Evolutionary conservation across 2,113 vertebrate genomes (phyloP), one percentile per base, ranked within the genome.

Genomic region (Plotosus lineatus): DNA sequence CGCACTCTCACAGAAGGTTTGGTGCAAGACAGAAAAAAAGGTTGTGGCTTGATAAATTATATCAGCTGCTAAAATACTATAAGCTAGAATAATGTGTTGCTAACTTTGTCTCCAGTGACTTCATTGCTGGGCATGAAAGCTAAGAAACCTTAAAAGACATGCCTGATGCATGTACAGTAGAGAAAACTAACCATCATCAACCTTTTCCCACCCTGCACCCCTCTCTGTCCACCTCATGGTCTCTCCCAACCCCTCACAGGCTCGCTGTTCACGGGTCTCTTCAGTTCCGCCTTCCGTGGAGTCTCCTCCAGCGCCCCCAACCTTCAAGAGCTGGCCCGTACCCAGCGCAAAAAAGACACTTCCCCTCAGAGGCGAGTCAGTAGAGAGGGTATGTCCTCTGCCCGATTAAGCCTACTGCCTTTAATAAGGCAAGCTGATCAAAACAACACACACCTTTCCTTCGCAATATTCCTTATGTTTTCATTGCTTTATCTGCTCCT

Each of bases 291-390:
- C 23, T 95, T 96, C 93, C 95, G 97, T 76, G 97, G 96, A 55
- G 97, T 96, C 91, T 98, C 97, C 88, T 97, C 94, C 93, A 98
- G 97, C 50, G 95, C 97, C 91, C 97, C 97, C 90, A 99, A 98
- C 93, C 96, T 99, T 89, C 96, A 96, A 92, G 97, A 99, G 91
- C 97, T 97, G 91, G 94, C 96, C 78, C 95, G 95, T 93, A 95
- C 93, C 87, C 96, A 96, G 86, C 94, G 95, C 92, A 98, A 98
- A 91, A 97, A 97, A 85, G 92, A 90, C 7, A 86, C 94, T 88
- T 96, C 95, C 86, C 93, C 95, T 61, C 93, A 94, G 94, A 96
- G 92, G 92, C 92, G 95, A 92, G 94, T 95, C 28, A 95, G 94
- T 90, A 93, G 94, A 95, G 93, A 95, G 92, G 98, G 98, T 99